Percentiles rank a stretch among this genome's conserved stretches.
These are phyloP conservation scores for Discoglossus pictus DNA, from an alignment of 2,797 vertebrate genomes.

Conservation along the genomic window DNA sequence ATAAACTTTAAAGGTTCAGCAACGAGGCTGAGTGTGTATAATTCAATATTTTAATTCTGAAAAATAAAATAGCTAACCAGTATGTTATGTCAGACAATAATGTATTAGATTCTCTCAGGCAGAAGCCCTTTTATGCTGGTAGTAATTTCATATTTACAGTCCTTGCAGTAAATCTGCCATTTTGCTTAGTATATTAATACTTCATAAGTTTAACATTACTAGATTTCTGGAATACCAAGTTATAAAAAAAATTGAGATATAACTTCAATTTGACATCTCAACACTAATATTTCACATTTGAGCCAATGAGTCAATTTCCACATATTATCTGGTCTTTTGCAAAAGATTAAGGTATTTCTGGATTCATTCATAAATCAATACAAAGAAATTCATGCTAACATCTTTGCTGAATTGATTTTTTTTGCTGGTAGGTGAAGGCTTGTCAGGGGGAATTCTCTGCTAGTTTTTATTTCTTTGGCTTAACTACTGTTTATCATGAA, in stretches of 20 bases:
- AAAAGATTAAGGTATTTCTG: slow-evolving; percentile 44
- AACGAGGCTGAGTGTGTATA: slow-evolving; percentile 70
- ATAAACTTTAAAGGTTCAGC: slow-evolving; percentile 75
- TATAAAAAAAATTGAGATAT: slow-evolving; percentile 52
- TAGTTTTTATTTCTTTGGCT: slow-evolving; percentile 16
- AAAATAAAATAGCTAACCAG: slow-evolving; percentile 67
- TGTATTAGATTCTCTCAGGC: slow-evolving; percentile 53
- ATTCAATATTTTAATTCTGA: slow-evolving; percentile 77
- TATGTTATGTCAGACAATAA: slow-evolving; percentile 60
- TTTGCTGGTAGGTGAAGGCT: slow-evolving; percentile 21
- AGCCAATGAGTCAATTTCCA: slow-evolving; percentile 40
- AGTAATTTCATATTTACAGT: slow-evolving; percentile 53
- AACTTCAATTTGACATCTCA: slow-evolving; percentile 53
- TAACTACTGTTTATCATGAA: slow-evolving; percentile 12
- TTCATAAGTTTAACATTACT: slow-evolving; percentile 55
- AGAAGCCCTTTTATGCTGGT: slow-evolving; percentile 44
- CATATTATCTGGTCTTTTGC: slow-evolving; percentile 46
- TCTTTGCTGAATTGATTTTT: slow-evolving; percentile 46
- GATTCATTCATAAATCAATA: slow-evolving; percentile 50
- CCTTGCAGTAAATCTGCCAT: slow-evolving; percentile 57
- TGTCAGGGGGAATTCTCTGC: slow-evolving; percentile 17
- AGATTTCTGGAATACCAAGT: slow-evolving; percentile 36
- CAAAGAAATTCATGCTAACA: slow-evolving; percentile 45
- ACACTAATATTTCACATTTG: slow-evolving; percentile 29
- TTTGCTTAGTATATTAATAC: slow-evolving; percentile 50